These are phyloP conservation scores for Ptychadena robeensis DNA, from an alignment of 2,797 vertebrate genomes.

Conservation along the genomic window DNA sequence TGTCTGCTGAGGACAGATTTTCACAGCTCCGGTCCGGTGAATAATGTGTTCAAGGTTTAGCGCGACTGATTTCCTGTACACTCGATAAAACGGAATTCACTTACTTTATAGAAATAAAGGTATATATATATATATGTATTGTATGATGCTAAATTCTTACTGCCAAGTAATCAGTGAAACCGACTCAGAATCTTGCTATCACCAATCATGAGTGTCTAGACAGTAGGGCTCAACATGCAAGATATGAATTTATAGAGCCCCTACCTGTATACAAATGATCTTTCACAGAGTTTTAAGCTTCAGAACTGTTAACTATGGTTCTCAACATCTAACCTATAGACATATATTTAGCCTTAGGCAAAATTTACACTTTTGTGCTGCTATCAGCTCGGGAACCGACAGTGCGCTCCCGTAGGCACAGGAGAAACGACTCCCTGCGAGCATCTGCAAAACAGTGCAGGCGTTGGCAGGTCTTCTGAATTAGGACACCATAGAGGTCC, in stretches of 20 bases:
- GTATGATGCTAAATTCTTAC: slow-evolving; percentile 1
- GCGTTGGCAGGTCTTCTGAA: too few species aligned
- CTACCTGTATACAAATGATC: too few species aligned
- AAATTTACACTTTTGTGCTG: too few species aligned
- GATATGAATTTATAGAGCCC: not conserved
- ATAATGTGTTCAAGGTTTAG: slow-evolving; percentile 38
- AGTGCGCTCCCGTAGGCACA: too few species aligned
- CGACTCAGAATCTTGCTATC: not conserved
- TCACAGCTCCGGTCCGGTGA: slow-evolving; percentile 22
- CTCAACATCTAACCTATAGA: too few species aligned
- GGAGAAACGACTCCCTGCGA: too few species aligned
- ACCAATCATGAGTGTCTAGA: not conserved
- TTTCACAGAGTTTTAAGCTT: not conserved
- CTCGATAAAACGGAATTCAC: slow-evolving; percentile 34
- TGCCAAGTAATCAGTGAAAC: not conserved
- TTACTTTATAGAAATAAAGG: slow-evolving; percentile 26
- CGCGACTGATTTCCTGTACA: slow-evolving; percentile 33
- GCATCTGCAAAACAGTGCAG: too few species aligned
- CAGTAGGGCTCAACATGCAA: not conserved
- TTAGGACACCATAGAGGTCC: too few species aligned
- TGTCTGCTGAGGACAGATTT: slow-evolving; percentile 47
- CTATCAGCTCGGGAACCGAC: too few species aligned
- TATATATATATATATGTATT: slow-evolving; percentile 35
- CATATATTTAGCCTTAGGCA: too few species aligned
- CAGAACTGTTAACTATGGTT: too few species aligned